phyloP scores from a whole-genome alignment of 2,888 invertebrate genomes.

The Muscina levida region DNA sequence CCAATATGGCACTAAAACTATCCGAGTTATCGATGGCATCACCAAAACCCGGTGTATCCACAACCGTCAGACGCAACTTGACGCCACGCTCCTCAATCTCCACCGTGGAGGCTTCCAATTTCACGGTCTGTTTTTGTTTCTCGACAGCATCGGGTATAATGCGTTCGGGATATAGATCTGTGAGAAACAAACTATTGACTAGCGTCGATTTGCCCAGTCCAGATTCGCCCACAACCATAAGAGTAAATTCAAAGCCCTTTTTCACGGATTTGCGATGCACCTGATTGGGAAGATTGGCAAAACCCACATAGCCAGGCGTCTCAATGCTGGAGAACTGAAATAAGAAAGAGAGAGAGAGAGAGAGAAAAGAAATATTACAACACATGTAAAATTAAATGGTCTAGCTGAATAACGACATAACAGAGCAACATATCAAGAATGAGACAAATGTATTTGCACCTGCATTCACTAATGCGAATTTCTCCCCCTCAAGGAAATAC shows the following conservation, averaged over 20 bases:
- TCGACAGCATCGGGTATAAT: conserved; percentile 94
- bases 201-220: conserved; percentile 97
- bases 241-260: conserved; percentile 97
- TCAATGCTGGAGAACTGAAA: conserved; percentile 90
- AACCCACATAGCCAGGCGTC: conserved; percentile 89
- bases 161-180: conserved; percentile 96
- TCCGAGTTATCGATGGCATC: conserved; percentile 97
- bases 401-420: conserved; percentile 37
- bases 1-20: conserved; percentile 94
- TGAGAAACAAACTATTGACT: conserved; percentile 96
- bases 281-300: conserved; percentile 96
- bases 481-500: conserved; percentile 42
- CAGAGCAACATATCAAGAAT: neutral
- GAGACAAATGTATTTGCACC: conserved; percentile 13
- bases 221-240: conserved; percentile 97
- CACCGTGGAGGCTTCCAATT: conserved; percentile 96
- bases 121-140: conserved; percentile 94
- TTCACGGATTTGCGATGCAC: conserved; percentile 98
- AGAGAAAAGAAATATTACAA: conserved; percentile 14
- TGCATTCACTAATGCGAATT: conserved; percentile 38
- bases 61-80: conserved; percentile 94
- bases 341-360: conserved; percentile 54
- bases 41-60: conserved; percentile 97
- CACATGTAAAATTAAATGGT: neutral
- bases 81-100: conserved; percentile 98